Conservation (phyloP, 2,113 vertebrate genomes). For the Microcebus murinus region DNA sequence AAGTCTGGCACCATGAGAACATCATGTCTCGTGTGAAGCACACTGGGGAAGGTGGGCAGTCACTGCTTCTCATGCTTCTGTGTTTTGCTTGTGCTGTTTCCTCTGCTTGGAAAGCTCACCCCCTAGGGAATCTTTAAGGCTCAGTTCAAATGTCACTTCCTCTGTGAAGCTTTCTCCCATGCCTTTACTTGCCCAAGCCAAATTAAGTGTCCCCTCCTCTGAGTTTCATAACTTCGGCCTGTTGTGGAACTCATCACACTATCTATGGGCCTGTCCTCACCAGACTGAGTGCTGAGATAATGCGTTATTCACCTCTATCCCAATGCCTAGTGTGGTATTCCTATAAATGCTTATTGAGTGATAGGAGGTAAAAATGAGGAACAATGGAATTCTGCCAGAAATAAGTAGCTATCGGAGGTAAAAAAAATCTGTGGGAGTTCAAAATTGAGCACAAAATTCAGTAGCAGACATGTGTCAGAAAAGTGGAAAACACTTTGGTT, state of each 20-base stretch:
- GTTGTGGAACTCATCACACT: neutral
- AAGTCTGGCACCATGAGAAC: neutral
- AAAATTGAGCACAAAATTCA: neutral
- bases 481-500: neutral
- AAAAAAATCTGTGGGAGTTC: neutral
- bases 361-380: neutral
- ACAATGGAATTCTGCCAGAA: neutral
- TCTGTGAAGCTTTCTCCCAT: neutral
- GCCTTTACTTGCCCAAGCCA: neutral
- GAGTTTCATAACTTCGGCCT: neutral
- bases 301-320: neutral
- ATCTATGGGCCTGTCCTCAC: neutral
- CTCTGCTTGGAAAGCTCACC: neutral
- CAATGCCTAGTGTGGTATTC: neutral
- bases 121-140: neutral
- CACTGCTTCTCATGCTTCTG: neutral
- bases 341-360: neutral
- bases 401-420: neutral
- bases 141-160: neutral
- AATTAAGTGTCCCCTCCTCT: neutral
- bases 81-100: neutral
- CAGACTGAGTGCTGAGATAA: neutral
- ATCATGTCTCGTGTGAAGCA: neutral
- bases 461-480: neutral
- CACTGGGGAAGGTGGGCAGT: neutral